Evolutionary conservation across 2,888 invertebrate genomes (phyloP).

Genomic region (Hedychridium roseum): DNA sequence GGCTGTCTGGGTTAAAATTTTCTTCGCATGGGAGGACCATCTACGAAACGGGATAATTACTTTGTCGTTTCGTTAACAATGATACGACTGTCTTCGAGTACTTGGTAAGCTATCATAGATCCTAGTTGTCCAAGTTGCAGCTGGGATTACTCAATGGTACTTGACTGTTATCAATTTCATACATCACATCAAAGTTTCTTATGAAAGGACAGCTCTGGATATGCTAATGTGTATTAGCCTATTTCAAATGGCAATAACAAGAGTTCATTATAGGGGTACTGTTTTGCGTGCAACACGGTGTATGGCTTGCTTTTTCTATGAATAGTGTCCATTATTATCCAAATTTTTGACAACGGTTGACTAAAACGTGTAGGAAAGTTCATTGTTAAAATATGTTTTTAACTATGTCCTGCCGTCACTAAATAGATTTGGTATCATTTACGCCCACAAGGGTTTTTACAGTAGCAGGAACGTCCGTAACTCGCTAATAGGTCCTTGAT

Average conservation of each 20-base stretch:
- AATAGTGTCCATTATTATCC: slow-evolving; percentile 7
- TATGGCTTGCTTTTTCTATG: slow-evolving; percentile 9
- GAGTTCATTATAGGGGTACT: slow-evolving; percentile 10
- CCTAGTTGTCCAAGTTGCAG: too few species aligned
- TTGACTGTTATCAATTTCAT: too few species aligned
- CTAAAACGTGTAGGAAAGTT: slow-evolving; percentile 32
- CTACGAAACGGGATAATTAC: too few species aligned
- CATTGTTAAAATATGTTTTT: slow-evolving; percentile 23
- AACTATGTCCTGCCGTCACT: slow-evolving; percentile 35
- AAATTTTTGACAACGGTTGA: slow-evolving; percentile 27
- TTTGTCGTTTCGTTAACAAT: too few species aligned
- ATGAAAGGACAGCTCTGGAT: too few species aligned
- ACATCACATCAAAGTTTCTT: too few species aligned
- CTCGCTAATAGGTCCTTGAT: slow-evolving; percentile 39
- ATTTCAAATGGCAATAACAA: too few species aligned
- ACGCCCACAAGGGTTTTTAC: slow-evolving; percentile 22
- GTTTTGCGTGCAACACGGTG: slow-evolving; percentile 14
- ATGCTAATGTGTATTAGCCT: slow-evolving; percentile 18
- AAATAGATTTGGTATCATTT: slow-evolving; percentile 33
- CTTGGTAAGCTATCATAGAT: too few species aligned
- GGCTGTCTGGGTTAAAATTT: slow-evolving; percentile 20
- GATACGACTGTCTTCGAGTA: too few species aligned
- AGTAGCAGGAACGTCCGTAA: slow-evolving; percentile 34
- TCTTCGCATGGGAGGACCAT: slow-evolving; percentile 28
- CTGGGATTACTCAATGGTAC: too few species aligned